Evolutionary conservation across 2,797 vertebrate species (phyloP).

Genomic region (Malacoraja senta): DNA sequence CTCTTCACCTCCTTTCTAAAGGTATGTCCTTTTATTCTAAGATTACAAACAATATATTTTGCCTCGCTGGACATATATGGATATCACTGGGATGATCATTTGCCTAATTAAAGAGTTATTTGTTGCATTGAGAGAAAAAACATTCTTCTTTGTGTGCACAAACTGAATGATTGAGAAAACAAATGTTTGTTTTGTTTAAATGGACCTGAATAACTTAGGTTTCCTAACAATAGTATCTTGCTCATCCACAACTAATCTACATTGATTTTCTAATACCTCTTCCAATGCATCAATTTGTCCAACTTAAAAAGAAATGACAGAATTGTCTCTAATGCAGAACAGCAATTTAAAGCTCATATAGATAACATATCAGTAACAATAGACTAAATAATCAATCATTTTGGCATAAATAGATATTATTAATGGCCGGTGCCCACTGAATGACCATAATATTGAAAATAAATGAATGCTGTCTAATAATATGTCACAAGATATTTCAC

Average conservation of each 20-base stretch:
- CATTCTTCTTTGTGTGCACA: neutral
- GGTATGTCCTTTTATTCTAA: too few species aligned
- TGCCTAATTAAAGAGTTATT: neutral
- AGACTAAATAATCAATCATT: slow-evolving; percentile 14
- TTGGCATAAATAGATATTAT: neutral
- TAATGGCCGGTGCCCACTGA: neutral
- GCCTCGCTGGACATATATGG: neutral
- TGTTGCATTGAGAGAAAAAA: neutral
- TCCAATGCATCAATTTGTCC: slow-evolving; percentile 20
- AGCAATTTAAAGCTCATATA: slow-evolving; percentile 14
- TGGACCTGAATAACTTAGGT: neutral
- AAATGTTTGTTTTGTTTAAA: neutral
- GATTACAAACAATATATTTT: neutral
- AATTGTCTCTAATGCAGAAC: slow-evolving; percentile 9
- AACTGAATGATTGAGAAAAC: neutral
- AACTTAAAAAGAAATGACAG: slow-evolving; percentile 15
- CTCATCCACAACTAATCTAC: slow-evolving; percentile 21
- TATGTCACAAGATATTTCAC: slow-evolving; percentile 26
- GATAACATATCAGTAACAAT: slow-evolving; percentile 24
- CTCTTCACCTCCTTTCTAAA: too few species aligned
- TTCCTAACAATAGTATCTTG: neutral
- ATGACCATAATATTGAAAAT: slow-evolving; percentile 21
- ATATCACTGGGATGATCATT: neutral
- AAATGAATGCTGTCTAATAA: slow-evolving; percentile 14
- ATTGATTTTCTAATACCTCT: slow-evolving; percentile 8